Percentiles rank a stretch among this genome's conserved stretches.
phyloP scores from a whole-genome alignment of 1,140 invertebrate species.

The Pachypeltis micranthus region DNA sequence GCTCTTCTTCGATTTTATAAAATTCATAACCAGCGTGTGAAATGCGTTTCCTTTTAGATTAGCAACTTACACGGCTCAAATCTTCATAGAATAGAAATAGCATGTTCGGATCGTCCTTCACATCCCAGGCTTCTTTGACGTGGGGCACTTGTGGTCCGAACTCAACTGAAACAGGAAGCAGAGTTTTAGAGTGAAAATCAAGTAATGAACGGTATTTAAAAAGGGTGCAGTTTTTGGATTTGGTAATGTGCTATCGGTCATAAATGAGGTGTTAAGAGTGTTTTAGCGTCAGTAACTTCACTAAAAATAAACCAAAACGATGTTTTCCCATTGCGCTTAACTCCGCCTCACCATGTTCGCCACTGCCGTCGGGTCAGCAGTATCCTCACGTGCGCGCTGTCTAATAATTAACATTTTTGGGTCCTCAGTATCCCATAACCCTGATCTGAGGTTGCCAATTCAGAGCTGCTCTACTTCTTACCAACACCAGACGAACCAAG shows the following conservation, averaged over 20 bases:
- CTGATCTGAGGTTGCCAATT: no score
- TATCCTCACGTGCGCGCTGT: no score
- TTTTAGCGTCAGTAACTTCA: neutral
- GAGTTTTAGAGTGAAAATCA: neutral
- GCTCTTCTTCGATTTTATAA: no score
- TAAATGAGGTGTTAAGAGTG: neutral
- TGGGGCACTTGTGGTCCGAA: constrained; percentile 65
- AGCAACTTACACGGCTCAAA: constrained; percentile 50
- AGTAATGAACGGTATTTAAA: no score
- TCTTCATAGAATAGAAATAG: constrained; percentile 73
- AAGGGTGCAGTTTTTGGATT: neutral
- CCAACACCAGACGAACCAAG: no score
- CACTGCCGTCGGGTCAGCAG: no score
- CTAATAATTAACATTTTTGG: no score
- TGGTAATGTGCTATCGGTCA: neutral
- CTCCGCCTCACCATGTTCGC: neutral
- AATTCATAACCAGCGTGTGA: no score
- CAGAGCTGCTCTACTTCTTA: no score
- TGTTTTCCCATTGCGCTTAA: neutral
- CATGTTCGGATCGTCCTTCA: constrained; percentile 51
- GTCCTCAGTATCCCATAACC: no score
- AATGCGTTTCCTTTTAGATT: no score
- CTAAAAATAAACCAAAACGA: neutral
- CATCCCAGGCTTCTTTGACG: constrained; percentile 57
- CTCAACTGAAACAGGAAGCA: constrained; percentile 32